Conservation (phyloP, 23 tunicate species). For the Botrylloides violaceus region DNA sequence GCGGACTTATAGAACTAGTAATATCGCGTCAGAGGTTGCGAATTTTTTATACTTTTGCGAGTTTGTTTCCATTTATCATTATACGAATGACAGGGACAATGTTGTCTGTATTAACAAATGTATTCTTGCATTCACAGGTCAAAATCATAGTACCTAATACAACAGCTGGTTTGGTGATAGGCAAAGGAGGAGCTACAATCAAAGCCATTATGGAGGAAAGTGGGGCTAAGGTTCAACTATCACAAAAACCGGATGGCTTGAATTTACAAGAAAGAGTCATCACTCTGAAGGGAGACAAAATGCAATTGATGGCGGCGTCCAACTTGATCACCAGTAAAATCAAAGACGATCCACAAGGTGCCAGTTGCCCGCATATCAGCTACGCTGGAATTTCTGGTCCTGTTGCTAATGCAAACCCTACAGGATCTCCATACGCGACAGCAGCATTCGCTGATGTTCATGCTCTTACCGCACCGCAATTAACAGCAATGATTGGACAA, state of each 20-base stretch:
- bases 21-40: no score
- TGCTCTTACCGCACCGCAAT: conserved; percentile 9
- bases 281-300: conserved; percentile 89
- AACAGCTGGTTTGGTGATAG: conserved; percentile 94
- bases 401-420: conserved; percentile 88
- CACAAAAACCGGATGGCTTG: conserved; percentile 85
- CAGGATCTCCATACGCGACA: conserved; percentile 88
- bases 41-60: no score
- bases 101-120: no score
- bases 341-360: conserved; percentile 91
- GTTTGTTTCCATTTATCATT: no score
- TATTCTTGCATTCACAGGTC: no score
- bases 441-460: conserved; percentile 46
- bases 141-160: conserved; percentile 96
- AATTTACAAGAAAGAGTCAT: conserved; percentile 87
- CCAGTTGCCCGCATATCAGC: conserved; percentile 84
- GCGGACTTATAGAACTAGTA: no score
- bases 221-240: conserved; percentile 88
- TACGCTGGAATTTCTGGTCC: conserved; percentile 77
- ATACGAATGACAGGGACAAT: no score
- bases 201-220: conserved; percentile 84
- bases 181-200: conserved; percentile 89
- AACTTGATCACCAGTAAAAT: conserved; percentile 81
- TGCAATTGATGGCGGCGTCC: conserved; percentile 63
- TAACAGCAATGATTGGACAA: conserved; percentile 26